A percentile compares a stretch with the other conserved stretches of the same genome.
phyloP scores from a whole-genome alignment of 2,797 vertebrate species.

The Poeciliopsis infans region DNA sequence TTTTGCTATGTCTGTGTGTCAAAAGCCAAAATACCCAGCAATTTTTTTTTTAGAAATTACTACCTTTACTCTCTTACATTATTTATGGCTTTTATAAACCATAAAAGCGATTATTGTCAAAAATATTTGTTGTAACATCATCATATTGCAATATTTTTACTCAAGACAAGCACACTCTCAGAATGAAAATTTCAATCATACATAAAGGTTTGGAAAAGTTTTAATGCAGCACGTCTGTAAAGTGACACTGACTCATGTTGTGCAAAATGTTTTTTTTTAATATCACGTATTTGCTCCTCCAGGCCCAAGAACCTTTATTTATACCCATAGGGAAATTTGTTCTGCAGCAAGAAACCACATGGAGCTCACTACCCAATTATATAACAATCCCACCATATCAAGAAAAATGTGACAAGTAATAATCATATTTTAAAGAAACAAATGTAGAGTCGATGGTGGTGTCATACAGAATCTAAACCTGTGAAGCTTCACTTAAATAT shows the following conservation, averaged over 20 bases:
- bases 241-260: not conserved
- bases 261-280: not conserved
- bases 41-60: not conserved
- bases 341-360: not conserved
- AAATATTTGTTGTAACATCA: not conserved
- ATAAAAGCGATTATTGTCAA: too few species aligned
- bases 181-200: not conserved
- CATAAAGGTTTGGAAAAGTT: not conserved
- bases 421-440: slow-evolving; percentile 1
- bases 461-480: not conserved
- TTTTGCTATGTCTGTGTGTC: not conserved
- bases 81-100: too few species aligned
- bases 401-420: slow-evolving; percentile 1
- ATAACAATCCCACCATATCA: not conserved
- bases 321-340: not conserved
- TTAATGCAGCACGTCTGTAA: not conserved
- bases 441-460: not conserved
- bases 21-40: not conserved
- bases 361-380: not conserved
- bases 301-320: not conserved
- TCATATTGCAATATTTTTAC: not conserved
- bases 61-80: not conserved
- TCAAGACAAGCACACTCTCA: not conserved
- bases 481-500: not conserved
- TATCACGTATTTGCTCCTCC: not conserved